phyloP scores from a whole-genome alignment of 1,140 invertebrate species.

The Anadara kagoshimensis region DNA sequence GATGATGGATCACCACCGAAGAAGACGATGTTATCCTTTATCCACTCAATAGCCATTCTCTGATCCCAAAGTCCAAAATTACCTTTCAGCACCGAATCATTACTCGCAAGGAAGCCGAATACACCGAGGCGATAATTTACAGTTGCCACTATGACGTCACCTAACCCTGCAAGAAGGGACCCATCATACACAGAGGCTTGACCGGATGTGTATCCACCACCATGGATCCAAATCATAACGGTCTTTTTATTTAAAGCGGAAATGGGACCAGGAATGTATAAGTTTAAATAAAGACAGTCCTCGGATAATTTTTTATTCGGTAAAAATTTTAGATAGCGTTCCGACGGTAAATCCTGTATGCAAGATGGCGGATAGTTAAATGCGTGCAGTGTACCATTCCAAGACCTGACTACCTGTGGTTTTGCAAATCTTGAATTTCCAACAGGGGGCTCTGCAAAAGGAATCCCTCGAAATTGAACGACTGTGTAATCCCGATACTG shows the following conservation, averaged over 20 bases:
- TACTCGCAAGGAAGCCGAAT: not conserved
- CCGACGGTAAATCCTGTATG: not conserved
- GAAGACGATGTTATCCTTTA: constrained; percentile 3
- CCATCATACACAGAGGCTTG: not conserved
- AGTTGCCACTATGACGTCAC: constrained; percentile 13
- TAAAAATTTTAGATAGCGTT: not conserved
- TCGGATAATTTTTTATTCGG: not conserved
- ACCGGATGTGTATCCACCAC: constrained; percentile 1
- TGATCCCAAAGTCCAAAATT: constrained; percentile 23
- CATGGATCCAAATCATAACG: constrained; percentile 14
- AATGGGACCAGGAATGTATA: not conserved
- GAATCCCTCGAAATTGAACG: too few relatives aligned
- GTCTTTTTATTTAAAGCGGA: not conserved
- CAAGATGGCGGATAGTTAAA: not conserved
- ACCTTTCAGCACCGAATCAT: not conserved
- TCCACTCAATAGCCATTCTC: constrained; percentile 1
- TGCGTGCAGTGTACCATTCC: constrained; percentile 6
- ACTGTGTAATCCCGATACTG: too few relatives aligned
- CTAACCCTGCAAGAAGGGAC: not conserved
- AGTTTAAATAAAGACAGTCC: constrained; percentile 5
- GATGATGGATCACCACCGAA: not conserved
- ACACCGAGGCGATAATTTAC: too few relatives aligned
- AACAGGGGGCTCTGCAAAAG: constrained; percentile 10
- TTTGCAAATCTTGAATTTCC: constrained; percentile 10
- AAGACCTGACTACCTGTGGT: not conserved